Base-by-base conservation (phyloP, 2,888 invertebrate species). In the Poecilobothrus nobilitatus region DNA sequence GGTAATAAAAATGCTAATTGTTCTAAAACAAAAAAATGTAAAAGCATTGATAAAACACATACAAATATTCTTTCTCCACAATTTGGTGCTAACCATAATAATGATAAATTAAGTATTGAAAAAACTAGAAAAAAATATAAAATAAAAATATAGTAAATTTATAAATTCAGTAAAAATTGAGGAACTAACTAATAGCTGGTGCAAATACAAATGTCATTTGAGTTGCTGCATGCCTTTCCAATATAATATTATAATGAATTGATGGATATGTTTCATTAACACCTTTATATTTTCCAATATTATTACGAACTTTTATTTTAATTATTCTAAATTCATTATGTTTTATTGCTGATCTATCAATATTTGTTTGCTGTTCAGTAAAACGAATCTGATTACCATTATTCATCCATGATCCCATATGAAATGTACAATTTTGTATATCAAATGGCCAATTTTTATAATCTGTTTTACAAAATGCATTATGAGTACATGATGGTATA, bases 371-470 rank as follows among this genome's bases (percentile, higher is more conserved):
- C 1, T 66, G n/a, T 34, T 65, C 65, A 20, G 8, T 4, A 65
- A 65, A 65, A n/a, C 10, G 18, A n/a, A 65, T 37, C 2, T 66
- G 12, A 18, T 71, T 69, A 34, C 71, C 72, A 21, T 66, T 70
- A 62, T 72, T 70, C n/a, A 74, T 70, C 89, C 89, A 89, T 0
- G 89, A 87, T 15, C 89, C 89, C 72, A 89, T 85, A 61, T 83
- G 84, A 44, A 90, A 72, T 0, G 84, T 83, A 76, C 91, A 91
- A 70, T 85, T 86, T 77, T 90, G 89, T 18, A 76, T 76, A 75
- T 90, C 90, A 74, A 86, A 89, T 0, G 90, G 90, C 87, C 88
- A 90, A 67, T 83, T 82, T 5, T 81, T 81, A 63, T 87, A 81
- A 69, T 87, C 81, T 1, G 88, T 83, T 66, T 83, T 80, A 74